Evolutionary conservation across 1,140 invertebrate species (phyloP).

Genomic region (Odontomachus brunneus): DNA sequence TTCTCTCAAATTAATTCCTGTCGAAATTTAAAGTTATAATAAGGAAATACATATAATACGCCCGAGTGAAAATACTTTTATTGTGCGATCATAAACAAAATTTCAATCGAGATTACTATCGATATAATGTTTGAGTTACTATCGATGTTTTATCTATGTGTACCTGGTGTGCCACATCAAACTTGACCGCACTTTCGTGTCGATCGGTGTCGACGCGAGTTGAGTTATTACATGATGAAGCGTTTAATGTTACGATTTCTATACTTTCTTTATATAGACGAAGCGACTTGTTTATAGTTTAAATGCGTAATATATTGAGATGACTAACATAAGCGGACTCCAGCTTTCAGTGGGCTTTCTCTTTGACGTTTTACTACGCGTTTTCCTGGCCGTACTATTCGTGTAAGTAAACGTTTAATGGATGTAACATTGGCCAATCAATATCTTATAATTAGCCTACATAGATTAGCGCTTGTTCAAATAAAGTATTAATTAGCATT

Average conservation of each 20-base stretch:
- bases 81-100: background rate
- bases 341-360: constrained; percentile 71
- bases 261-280: background rate
- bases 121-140: constrained; percentile 22
- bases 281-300: constrained; percentile 34
- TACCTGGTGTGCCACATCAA: background rate
- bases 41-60: no score
- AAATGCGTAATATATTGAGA: constrained; percentile 62
- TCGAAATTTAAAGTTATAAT: no score
- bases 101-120: constrained; percentile 20
- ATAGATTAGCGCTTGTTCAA: background rate
- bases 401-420: constrained; percentile 81
- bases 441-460: background rate
- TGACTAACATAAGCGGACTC: constrained; percentile 71
- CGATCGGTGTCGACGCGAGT: background rate
- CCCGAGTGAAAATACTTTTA: no score
- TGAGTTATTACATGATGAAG: constrained; percentile 31
- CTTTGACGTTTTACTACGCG: constrained; percentile 80
- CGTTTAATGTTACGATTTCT: constrained; percentile 15
- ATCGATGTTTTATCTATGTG: constrained; percentile 31
- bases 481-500: background rate
- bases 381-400: constrained; percentile 79
- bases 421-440: constrained; percentile 13
- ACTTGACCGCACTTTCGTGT: background rate
- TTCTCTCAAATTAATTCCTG: no score